Evolutionary conservation across 2,888 invertebrate species (phyloP).

Genomic region (Agrochola litura): DNA sequence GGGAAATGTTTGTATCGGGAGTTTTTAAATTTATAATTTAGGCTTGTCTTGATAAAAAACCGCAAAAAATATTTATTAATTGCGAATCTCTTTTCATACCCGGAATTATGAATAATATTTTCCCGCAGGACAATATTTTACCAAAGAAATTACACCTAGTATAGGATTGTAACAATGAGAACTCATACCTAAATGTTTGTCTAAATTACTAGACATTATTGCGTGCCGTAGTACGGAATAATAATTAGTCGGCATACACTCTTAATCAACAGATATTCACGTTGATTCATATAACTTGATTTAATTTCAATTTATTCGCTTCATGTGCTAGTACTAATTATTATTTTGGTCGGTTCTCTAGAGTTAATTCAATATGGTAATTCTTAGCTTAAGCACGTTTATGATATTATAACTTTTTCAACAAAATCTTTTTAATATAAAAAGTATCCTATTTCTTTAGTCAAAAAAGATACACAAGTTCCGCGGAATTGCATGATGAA

Average conservation of each 20-base stretch:
- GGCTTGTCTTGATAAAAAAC: too few species aligned
- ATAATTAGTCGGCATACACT: too few species aligned
- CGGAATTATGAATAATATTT: too few species aligned
- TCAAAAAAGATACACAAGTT: background rate
- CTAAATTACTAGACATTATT: background rate
- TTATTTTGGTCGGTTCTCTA: conserved; percentile 20
- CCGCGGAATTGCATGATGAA: background rate
- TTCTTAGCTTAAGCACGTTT: background rate
- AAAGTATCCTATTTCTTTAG: background rate
- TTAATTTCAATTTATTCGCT: conserved; percentile 18
- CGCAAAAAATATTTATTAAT: too few species aligned
- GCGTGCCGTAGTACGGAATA: too few species aligned
- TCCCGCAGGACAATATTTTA: too few species aligned
- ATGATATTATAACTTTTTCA: too few species aligned
- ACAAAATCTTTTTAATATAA: background rate
- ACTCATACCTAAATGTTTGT: background rate
- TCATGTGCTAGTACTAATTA: conserved; percentile 14
- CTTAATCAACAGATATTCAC: conserved; percentile 55
- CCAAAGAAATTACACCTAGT: too few species aligned
- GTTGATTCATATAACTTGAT: conserved; percentile 42
- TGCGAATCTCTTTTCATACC: too few species aligned
- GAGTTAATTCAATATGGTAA: background rate
- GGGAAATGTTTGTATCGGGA: too few species aligned
- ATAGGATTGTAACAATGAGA: too few species aligned
- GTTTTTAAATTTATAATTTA: too few species aligned